Base-by-base conservation (phyloP, 2,797 vertebrate genomes). In the Pelobates cultripes region DNA sequence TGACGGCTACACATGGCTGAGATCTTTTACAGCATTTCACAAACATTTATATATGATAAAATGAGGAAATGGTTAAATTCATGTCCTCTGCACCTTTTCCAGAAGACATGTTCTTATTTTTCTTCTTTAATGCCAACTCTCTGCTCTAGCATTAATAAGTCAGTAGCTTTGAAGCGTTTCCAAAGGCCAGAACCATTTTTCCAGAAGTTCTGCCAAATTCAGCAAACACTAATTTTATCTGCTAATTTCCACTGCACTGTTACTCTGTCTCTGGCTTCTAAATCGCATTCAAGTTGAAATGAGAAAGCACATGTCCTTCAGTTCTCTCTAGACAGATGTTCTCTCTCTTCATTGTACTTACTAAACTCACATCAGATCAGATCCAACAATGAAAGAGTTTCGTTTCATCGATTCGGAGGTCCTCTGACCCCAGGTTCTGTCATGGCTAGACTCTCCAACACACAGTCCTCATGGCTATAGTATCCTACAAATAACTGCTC, bases 211-310 rank as follows among this genome's bases (percentile, higher is more conserved):
- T 89, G 90, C 91, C 90, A 93, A 89, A 86, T 87, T 85, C 89
- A 89, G 86, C 84, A 86, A 88, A 89, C 85, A 85, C 91, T 93
- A 92, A 92, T 92, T 94, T 93, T 87, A 90, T 87, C 88, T 87
- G 86, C 87, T 90, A 92, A 93, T 92, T 93, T 90, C 87, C 86
- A 90, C 86, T 69, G 89, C 85, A 89, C 87, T 85, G 83, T 1
- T 70, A 88, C 85, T 67, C 28, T 85, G 75, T 83, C 84, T 83
- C 83, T 78, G 78, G 88, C 80, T 89, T 90, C 84, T 86, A 88
- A 90, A 75, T 78, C n/a, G 51, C 74, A 84, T 81, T 57, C 64
- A 51, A 69, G 42, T 64, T 73, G 70, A 85, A 74, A 83, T 17
- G 43, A 57, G 57, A 63, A 8, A 68, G 45, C 71, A 70, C 43